Evolutionary conservation across 1,140 invertebrate genomes (phyloP), one percentile per base, ranked within the genome.

Genomic region (Akabosia matsudoensis): DNA sequence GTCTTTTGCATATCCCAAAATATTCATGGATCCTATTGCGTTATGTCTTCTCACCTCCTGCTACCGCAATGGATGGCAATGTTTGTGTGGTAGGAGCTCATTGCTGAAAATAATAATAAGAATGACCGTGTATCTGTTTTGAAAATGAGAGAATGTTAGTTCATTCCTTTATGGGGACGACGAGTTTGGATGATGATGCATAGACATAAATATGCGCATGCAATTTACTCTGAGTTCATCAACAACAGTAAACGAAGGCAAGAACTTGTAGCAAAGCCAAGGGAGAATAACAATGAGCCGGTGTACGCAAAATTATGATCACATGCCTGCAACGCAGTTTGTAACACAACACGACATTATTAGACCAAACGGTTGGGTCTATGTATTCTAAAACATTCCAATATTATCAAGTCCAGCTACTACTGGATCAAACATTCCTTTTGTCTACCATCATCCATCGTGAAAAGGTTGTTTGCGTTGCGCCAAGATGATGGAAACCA

Each of bases 321-420:
- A 56, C 54, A 56, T 56, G 10, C 54, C 54, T 56, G 54, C 54
- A 56, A 56, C 54, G 54, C 54, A 56, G 24, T 45, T 45, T 7
- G 18, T 7, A 7, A 45, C 37, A 45, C 18, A 45, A 45, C 7
- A 45, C 37, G 7, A 18, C 18, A 45, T 10, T 45, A 45, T 18
- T 7, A 45, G 18, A 45, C 37, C 18, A n/a, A n/a, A n/a, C n/a
- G n/a, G n/a, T n/a, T n/a, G n/a, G n/a, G n/a, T 45, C 18, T 45
- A 10, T 45, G 37, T 45, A 45, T 45, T 45, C 37, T 18, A 18
- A 45, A 10, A 18, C 7, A 10, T 45, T 45, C 37, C 37, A 45
- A 45, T 45, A 10, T 45, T 45, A 45, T 45, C 18, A 7, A 7
- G 37, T 45, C 37, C 37, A 45, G 37, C 18, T 7, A 45, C 7